Conservation (phyloP, 2,113 vertebrate species). For the Silurus meridionalis region DNA sequence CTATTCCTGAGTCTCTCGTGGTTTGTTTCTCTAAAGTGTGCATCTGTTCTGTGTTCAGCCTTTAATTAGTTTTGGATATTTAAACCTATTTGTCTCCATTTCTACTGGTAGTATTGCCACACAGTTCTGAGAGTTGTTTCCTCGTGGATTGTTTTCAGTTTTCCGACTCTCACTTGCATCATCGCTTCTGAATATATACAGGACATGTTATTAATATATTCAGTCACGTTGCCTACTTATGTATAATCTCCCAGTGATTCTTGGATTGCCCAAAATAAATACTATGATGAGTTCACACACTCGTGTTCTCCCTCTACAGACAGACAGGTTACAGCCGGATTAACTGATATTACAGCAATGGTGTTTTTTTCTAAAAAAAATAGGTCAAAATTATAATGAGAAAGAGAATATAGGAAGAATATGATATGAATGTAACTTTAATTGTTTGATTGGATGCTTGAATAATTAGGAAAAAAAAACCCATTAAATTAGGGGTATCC, state of each 20-base stretch:
- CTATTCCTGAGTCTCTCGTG: background rate
- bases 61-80: background rate
- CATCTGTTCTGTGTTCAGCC: background rate
- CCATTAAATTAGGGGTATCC: no score
- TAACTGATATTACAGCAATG: background rate
- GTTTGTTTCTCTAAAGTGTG: background rate
- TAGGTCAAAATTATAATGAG: background rate
- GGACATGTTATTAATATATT: background rate
- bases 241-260: background rate
- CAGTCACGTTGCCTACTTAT: background rate
- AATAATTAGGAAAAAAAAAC: background rate
- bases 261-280: background rate
- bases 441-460: background rate
- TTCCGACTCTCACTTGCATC: background rate
- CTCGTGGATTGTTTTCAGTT: background rate
- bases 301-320: background rate
- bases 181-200: background rate
- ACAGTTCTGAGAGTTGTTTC: background rate
- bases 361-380: background rate
- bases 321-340: background rate
- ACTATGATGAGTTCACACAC: background rate
- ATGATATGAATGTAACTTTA: background rate
- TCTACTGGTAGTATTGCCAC: background rate
- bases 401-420: no score
- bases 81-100: background rate